Evolutionary conservation across 2,797 vertebrate species (phyloP).

Genomic region (Labeo calbasu): DNA sequence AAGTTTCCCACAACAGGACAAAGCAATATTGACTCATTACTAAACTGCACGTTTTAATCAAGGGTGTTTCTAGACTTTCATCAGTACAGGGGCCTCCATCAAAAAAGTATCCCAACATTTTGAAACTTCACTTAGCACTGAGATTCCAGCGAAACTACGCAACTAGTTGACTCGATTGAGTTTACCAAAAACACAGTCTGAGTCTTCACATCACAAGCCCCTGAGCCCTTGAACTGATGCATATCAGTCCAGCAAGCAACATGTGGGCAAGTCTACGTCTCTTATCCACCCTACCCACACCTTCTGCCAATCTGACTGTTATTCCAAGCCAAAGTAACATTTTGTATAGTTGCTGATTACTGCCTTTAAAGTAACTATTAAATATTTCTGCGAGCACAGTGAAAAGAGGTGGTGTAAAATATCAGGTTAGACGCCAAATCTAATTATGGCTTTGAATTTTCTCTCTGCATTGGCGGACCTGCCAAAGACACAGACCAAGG

Average conservation of each 20-base stretch:
- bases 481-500: slow-evolving; percentile 46
- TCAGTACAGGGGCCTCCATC: not conserved
- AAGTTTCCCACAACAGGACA: not conserved
- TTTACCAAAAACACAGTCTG: not conserved
- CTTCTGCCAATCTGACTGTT: not conserved
- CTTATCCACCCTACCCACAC: not conserved
- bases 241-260: slow-evolving; percentile 5
- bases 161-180: too few relatives aligned
- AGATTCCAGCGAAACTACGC: not conserved
- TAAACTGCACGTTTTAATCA: not conserved
- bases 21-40: not conserved
- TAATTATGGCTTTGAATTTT: slow-evolving; percentile 7
- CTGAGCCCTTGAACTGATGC: not conserved
- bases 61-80: not conserved
- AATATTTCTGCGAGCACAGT: not conserved
- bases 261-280: not conserved
- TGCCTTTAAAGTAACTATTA: slow-evolving; percentile 23
- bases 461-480: slow-evolving; percentile 28
- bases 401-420: slow-evolving; percentile 27
- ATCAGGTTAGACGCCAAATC: slow-evolving; percentile 2
- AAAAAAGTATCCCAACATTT: not conserved
- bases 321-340: not conserved
- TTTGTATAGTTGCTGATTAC: slow-evolving; percentile 10
- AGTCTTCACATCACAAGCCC: not conserved
- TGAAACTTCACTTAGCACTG: not conserved